Conservation (phyloP, 2,113 vertebrate species). For the Lycaon pictus region DNA sequence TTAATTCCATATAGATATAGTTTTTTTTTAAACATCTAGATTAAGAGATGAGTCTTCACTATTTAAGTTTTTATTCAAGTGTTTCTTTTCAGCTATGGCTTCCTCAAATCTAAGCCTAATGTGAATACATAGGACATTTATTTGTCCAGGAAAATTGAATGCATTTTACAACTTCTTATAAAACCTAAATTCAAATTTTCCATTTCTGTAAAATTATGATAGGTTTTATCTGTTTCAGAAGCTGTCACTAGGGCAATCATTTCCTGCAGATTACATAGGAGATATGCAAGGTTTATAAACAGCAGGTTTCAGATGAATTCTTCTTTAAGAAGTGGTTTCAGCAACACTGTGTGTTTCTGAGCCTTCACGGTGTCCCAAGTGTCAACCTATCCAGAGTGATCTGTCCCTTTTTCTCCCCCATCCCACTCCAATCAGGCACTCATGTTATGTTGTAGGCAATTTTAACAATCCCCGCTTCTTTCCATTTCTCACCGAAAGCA, state of each 20-base stretch:
- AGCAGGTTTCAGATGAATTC: neutral
- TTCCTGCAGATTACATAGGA: neutral
- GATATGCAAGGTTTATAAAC: neutral
- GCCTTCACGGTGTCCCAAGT: no score
- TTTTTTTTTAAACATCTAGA: neutral
- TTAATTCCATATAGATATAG: neutral
- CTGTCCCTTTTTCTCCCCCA: neutral
- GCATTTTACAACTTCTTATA: neutral
- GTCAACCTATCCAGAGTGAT: neutral
- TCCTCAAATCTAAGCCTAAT: neutral
- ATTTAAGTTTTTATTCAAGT: neutral
- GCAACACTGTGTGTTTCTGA: neutral
- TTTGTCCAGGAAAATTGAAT: neutral
- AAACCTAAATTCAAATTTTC: conserved; percentile 1
- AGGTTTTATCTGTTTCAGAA: neutral
- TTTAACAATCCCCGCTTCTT: neutral
- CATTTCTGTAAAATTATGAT: neutral
- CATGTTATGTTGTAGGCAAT: neutral
- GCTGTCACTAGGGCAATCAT: neutral
- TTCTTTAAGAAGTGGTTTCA: neutral
- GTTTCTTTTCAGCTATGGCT: neutral
- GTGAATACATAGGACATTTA: neutral
- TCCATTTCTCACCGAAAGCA: neutral
- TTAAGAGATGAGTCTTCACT: neutral
- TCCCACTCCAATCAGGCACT: neutral